These are phyloP conservation scores for Australoheros scitulus DNA, from an alignment of 2,113 vertebrate species.

Conservation along the genomic window DNA sequence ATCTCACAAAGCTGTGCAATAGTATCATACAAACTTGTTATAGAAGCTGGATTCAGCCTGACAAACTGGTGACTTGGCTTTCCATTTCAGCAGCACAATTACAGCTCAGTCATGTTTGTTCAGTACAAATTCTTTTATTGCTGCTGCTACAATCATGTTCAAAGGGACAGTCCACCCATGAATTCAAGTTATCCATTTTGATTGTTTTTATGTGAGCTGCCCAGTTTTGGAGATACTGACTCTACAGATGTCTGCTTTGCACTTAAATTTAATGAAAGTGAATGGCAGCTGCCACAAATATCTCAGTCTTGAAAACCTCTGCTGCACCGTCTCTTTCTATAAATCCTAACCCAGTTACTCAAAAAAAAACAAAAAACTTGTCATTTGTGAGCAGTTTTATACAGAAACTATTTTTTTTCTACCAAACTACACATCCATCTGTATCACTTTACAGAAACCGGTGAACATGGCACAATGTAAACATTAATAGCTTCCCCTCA, in stretches of 20 bases:
- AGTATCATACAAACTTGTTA: constrained; percentile 3
- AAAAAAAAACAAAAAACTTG: no score
- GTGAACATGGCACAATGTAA: neutral
- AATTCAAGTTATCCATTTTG: neutral
- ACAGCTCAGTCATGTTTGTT: neutral
- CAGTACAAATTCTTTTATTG: neutral
- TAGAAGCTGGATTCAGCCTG: neutral
- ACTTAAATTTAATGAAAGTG: neutral
- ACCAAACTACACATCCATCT: neutral
- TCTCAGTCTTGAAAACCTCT: no score
- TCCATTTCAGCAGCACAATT: neutral
- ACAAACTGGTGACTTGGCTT: neutral
- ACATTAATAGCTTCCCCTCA: neutral
- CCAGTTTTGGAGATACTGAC: neutral
- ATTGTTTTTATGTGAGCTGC: neutral
- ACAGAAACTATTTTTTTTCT: neutral
- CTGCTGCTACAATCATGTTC: neutral
- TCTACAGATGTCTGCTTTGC: neutral
- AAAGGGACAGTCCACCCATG: neutral
- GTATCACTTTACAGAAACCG: neutral
- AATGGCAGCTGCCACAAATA: neutral
- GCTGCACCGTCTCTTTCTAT: no score
- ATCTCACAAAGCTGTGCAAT: constrained; percentile 44
- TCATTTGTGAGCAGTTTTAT: no score
- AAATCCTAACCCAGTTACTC: no score